These are phyloP conservation scores for Threskiornis aethiopicus DNA, from an alignment of 2,797 vertebrate species.

Conservation along the genomic window DNA sequence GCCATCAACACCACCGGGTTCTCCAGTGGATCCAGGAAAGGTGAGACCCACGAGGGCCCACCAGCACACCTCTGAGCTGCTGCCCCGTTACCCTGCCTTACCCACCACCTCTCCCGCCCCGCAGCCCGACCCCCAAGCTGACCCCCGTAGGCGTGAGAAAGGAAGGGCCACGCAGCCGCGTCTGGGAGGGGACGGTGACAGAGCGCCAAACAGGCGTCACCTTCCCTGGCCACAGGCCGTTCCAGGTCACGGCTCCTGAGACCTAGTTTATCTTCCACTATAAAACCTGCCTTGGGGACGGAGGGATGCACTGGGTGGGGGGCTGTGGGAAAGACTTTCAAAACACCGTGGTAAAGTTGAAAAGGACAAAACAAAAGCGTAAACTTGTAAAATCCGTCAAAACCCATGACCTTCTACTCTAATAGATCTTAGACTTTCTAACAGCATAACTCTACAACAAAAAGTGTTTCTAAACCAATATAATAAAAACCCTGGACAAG, in stretches of 20 bases:
- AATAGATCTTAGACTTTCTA: not conserved
- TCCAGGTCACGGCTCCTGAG: not conserved
- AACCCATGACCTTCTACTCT: rapidly evolving
- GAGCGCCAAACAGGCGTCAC: not conserved
- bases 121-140: not conserved
- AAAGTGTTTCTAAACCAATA: not conserved
- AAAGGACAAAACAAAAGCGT: not conserved
- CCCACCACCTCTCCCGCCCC: no score
- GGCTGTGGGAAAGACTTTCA: not conserved
- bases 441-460: not conserved
- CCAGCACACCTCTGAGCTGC: not conserved
- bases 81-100: rapidly evolving
- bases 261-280: rapidly evolving
- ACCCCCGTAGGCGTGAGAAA: rapidly evolving
- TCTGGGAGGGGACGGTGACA: no score
- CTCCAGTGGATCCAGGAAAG: not conserved
- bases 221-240: not conserved
- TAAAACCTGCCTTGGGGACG: rapidly evolving
- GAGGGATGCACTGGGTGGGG: no score
- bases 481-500: not conserved
- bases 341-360: not conserved
- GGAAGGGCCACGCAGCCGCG: not conserved
- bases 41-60: rapidly evolving
- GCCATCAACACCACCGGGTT: rapidly evolving
- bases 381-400: not conserved